Percentiles rank a stretch among this genome's conserved stretches.
phyloP scores from a whole-genome alignment of 2,888 invertebrate species.

The Lithophane semibrunnea region DNA sequence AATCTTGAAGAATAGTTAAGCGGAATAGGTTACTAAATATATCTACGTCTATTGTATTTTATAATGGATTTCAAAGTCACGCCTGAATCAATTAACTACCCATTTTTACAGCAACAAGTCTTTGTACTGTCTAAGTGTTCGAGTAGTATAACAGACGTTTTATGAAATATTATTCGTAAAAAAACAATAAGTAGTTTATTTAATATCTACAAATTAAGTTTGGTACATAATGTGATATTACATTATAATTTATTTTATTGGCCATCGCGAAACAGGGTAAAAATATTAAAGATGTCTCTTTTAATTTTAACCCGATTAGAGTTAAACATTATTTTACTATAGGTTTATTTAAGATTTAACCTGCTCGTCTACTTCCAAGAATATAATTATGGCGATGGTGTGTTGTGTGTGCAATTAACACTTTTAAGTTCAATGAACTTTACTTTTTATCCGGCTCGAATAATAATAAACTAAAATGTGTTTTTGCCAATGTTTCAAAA shows the following conservation, averaged over 20 bases:
- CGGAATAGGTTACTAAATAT: no score
- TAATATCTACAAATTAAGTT: background rate
- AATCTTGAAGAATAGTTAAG: no score
- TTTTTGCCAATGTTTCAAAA: background rate
- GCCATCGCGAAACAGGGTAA: conserved; percentile 1
- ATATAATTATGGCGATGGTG: background rate
- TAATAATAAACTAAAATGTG: background rate
- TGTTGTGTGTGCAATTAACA: background rate
- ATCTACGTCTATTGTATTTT: no score
- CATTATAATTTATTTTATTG: background rate
- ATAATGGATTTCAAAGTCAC: no score
- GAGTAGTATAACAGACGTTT: no score
- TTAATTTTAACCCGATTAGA: background rate
- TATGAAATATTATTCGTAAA: background rate
- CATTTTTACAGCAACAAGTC: background rate
- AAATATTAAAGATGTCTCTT: background rate
- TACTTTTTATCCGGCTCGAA: conserved; percentile 7
- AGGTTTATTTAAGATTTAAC: background rate
- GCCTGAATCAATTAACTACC: no score
- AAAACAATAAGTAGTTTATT: background rate
- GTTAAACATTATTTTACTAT: conserved; percentile 9
- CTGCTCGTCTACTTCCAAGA: background rate
- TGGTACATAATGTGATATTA: background rate
- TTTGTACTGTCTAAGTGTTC: background rate
- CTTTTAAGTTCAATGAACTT: conserved; percentile 3